A percentile compares a stretch with the other conserved stretches of the same genome.
Conservation (phyloP, 2,797 vertebrate genomes). For the Coregonus suidteri region DNA sequence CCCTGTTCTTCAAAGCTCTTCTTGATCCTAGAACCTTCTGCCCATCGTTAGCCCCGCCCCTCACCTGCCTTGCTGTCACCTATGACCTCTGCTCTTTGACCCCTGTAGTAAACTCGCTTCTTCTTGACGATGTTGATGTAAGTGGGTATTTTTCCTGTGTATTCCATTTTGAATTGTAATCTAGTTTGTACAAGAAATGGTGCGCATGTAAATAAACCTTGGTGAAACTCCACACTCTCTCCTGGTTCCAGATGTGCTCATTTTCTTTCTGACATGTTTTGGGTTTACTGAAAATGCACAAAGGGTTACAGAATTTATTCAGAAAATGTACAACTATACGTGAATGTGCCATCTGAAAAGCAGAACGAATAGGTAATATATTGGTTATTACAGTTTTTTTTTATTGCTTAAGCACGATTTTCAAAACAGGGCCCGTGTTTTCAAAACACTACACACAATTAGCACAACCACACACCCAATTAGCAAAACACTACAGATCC, state of each 20-base stretch:
- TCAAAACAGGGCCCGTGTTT: too few relatives aligned
- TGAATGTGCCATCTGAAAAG: too few relatives aligned
- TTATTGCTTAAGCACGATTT: too few relatives aligned
- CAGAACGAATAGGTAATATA: too few relatives aligned
- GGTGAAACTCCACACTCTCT: slow-evolving; percentile 81
- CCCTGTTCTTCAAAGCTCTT: not conserved
- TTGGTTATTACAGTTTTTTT: too few relatives aligned
- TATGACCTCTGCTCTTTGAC: slow-evolving; percentile 76
- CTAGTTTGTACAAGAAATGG: slow-evolving; percentile 99
- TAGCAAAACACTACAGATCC: too few relatives aligned
- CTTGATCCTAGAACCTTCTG: not conserved
- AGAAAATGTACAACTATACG: not conserved
- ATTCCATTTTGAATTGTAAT: slow-evolving; percentile 96
- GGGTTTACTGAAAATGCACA: not conserved
- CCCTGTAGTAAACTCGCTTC: slow-evolving; percentile 85
- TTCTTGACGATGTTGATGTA: slow-evolving; percentile 86
- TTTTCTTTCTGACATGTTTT: too few relatives aligned
- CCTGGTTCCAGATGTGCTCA: slow-evolving; percentile 21
- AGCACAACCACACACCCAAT: too few relatives aligned
- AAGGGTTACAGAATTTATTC: not conserved
- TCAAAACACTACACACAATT: too few relatives aligned
- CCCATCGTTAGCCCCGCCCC: slow-evolving; percentile 16
- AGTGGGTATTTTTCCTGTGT: slow-evolving; percentile 97
- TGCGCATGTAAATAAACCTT: slow-evolving; percentile 99
- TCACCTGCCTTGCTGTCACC: slow-evolving; percentile 34